Base-by-base conservation (phyloP, 2,113 vertebrate species). In the Plecotus auritus region DNA sequence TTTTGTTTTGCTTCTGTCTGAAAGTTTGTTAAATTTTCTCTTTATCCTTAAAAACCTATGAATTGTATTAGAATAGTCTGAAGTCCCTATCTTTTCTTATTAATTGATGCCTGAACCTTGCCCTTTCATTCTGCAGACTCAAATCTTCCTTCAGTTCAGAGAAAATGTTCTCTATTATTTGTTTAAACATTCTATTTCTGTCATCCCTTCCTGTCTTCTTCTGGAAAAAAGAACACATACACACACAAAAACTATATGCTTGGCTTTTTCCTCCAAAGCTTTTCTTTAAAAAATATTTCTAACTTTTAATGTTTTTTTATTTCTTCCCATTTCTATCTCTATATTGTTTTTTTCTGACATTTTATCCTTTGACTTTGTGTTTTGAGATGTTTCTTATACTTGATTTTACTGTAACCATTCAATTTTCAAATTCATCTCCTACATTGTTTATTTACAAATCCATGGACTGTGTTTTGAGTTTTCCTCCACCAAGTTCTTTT, bases 401-500 rank as follows among this genome's bases (percentile, higher is more conserved):
- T 84, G 40, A 28, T 92, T 81, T 76, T 95, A 56, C 0, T 5
- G 8, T 73, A 40, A 86, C 30, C 26, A 64, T 56, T 81, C 22
- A 51, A 9, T 95, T 26, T 88, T 88, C 40, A 87, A 77, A 78
- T 78, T 73, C 40, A 95, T 85, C 42, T 85, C 26, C 23, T 69
- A 51, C 35, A 22, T 66, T 78, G 4, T 80, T 85, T 59, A 67
- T 76, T 85, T 82, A 23, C 28, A 47, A 93, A 91, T 45, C 70
- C 49, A 74, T 69, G 30, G 49, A 23, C 49, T 89, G 80, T 90
- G 12, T 64, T 90, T 93, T 88, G 40, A 78, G 22, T 95, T 95
- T 87, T 69, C 26, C 28, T 82, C n/a, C 12, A 72, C 42, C 51
- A 45, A 76, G 14, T 64, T 30, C 3, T 84, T 90, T 91, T 85